A percentile compares a stretch with the other conserved stretches of the same genome.
These are phyloP conservation scores for Picus viridis DNA, from an alignment of 2,797 vertebrate genomes.

Conservation along the genomic window DNA sequence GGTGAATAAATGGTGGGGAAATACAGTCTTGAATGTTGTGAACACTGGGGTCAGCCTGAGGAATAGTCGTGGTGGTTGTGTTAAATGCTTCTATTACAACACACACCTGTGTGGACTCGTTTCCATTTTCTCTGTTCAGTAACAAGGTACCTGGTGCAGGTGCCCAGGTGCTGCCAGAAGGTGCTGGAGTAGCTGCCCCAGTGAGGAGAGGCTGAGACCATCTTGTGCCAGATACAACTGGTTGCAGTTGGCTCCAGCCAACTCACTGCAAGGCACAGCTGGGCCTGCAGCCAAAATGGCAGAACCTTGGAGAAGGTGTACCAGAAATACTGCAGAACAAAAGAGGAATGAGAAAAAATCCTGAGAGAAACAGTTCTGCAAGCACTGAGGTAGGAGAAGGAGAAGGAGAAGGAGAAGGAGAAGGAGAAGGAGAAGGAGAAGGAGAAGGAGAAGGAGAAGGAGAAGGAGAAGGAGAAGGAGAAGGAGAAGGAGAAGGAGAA, in stretches of 20 bases:
- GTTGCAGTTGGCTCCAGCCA: accelerated
- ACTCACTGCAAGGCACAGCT: accelerated
- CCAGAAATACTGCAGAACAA: neutral
- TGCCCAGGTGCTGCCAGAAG: accelerated
- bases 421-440: neutral
- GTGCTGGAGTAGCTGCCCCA: accelerated
- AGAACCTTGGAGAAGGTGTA: accelerated
- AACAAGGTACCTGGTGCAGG: accelerated
- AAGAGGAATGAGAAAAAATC: neutral
- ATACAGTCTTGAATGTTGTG: neutral
- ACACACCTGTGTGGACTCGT: accelerated
- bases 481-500: neutral
- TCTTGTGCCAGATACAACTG: accelerated
- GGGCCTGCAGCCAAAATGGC: accelerated
- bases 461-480: too few species aligned
- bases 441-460: neutral
- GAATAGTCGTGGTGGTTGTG: too few species aligned
- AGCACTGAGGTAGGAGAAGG: neutral
- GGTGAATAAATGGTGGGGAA: neutral
- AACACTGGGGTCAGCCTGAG: neutral
- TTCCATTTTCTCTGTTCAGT: accelerated
- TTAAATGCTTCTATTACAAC: neutral
- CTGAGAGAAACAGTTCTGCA: neutral
- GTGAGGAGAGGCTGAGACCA: neutral
- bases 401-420: neutral